Percentiles rank a stretch among this genome's conserved stretches.
These are phyloP conservation scores for Trichogramma pretiosum DNA, from an alignment of 1,140 invertebrate species.

Conservation along the genomic window DNA sequence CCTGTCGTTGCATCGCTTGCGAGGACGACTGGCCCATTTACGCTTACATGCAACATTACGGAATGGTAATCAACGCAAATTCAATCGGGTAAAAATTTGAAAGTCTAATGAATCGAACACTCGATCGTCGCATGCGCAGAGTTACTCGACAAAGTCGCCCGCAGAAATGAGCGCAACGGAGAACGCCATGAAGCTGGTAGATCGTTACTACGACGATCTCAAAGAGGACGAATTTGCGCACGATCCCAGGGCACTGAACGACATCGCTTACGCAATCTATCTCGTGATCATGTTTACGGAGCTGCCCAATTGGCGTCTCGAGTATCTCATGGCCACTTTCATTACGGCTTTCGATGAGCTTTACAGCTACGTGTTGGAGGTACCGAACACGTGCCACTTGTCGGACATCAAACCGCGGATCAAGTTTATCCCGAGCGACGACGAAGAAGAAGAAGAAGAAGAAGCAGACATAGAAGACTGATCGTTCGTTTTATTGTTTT, in stretches of 20 bases:
- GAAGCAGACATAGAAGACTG: too few relatives aligned
- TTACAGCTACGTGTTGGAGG: conserved; percentile 2
- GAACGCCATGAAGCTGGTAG: neutral
- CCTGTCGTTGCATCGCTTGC: conserved; percentile 10
- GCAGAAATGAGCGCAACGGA: neutral
- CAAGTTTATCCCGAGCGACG: too few relatives aligned
- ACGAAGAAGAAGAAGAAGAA: too few relatives aligned
- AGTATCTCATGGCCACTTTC: conserved; percentile 1
- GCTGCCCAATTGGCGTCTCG: conserved; percentile 6
- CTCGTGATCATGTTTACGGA: neutral
- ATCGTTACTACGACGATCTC: neutral
- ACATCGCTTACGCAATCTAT: conserved; percentile 8
- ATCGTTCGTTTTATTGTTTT: too few relatives aligned
- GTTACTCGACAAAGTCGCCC: neutral
- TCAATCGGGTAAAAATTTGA: neutral
- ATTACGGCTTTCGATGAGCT: conserved; percentile 1
- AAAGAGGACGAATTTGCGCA: neutral
- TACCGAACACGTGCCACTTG: too few relatives aligned
- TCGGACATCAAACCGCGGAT: too few relatives aligned
- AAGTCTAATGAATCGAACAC: neutral
- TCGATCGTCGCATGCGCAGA: neutral
- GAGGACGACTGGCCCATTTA: conserved; percentile 4
- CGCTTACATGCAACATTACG: neutral
- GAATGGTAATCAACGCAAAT: neutral
- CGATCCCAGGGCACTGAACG: neutral